A percentile compares a stretch with the other conserved stretches of the same genome.
Conservation (phyloP, 1,140 invertebrate genomes). For the Homarus americanus region DNA sequence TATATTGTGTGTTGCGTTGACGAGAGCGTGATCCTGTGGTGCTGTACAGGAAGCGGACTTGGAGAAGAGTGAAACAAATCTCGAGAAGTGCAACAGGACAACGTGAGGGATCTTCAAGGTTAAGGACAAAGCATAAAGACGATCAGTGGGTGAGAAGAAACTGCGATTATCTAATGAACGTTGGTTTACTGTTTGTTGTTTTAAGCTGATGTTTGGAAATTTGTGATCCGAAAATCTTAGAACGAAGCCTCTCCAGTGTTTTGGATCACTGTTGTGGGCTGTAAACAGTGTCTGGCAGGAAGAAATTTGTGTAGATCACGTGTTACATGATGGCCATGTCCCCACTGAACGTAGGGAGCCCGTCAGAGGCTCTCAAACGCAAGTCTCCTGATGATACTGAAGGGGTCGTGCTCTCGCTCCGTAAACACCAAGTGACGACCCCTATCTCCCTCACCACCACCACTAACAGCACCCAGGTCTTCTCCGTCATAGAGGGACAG, state of each 20-base stretch:
- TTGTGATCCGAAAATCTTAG: neutral
- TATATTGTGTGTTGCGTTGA: constrained; percentile 18
- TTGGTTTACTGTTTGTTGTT: constrained; percentile 1
- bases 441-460: constrained; percentile 31
- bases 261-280: neutral
- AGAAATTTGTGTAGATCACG: neutral
- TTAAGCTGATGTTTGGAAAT: neutral
- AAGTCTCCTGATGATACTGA: constrained; percentile 48
- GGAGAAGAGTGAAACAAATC: constrained; percentile 14
- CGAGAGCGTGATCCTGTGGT: constrained; percentile 4
- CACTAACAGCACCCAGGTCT: constrained; percentile 56
- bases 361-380: constrained; percentile 60
- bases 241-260: neutral
- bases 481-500: constrained; percentile 63
- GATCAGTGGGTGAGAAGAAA: constrained; percentile 45
- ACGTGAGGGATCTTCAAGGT: constrained; percentile 53
- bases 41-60: neutral
- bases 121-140: constrained; percentile 59
- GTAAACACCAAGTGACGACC: constrained; percentile 56
- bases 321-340: constrained; percentile 64
- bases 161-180: neutral
- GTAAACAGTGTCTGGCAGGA: neutral
- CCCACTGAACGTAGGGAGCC: constrained; percentile 57
- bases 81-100: constrained; percentile 28
- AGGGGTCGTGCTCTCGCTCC: constrained; percentile 53